A percentile compares a stretch with the other conserved stretches of the same genome.
These are phyloP conservation scores for Nematostella vectensis DNA, from an alignment of 92 coral and sea anemone genomes.

Conservation along the genomic window DNA sequence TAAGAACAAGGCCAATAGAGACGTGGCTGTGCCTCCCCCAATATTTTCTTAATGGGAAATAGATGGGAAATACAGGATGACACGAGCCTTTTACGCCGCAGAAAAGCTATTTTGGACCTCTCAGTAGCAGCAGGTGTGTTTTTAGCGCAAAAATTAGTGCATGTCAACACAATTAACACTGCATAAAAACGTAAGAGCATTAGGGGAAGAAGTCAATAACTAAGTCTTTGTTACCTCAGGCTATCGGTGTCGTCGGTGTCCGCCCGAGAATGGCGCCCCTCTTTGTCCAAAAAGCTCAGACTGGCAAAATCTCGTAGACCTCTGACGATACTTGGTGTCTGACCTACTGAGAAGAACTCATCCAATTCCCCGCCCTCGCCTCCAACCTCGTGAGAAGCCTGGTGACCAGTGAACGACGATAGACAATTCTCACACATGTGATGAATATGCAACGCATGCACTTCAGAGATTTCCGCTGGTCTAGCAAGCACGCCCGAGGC, in stretches of 20 bases:
- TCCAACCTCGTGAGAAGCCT: constrained; percentile 8
- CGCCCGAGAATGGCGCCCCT: not conserved
- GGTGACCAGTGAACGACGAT: constrained; percentile 47
- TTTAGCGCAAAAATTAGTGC: too few species aligned
- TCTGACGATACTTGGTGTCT: constrained; percentile 76
- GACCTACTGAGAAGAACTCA: constrained; percentile 21
- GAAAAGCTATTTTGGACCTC: too few species aligned
- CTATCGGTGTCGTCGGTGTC: constrained; percentile 35
- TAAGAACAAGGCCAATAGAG: too few species aligned
- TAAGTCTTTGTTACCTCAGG: constrained; percentile 26
- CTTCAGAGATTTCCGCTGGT: constrained; percentile 66
- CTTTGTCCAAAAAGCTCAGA: constrained; percentile 20
- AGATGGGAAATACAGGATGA: too few species aligned
- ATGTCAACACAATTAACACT: too few species aligned
- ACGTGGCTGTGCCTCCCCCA: too few species aligned
- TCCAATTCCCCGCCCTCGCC: constrained; percentile 15
- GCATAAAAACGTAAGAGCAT: too few species aligned
- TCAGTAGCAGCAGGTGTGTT: too few species aligned
- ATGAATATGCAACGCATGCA: constrained; percentile 68
- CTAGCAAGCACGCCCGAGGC: constrained; percentile 68
- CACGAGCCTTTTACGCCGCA: too few species aligned
- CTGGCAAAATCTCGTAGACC: constrained; percentile 70
- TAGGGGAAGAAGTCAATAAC: too few species aligned
- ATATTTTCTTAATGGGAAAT: too few species aligned
- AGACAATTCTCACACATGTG: constrained; percentile 62